phyloP scores from a whole-genome alignment of 2,888 invertebrate genomes.

The Drosophila melanosoma region DNA sequence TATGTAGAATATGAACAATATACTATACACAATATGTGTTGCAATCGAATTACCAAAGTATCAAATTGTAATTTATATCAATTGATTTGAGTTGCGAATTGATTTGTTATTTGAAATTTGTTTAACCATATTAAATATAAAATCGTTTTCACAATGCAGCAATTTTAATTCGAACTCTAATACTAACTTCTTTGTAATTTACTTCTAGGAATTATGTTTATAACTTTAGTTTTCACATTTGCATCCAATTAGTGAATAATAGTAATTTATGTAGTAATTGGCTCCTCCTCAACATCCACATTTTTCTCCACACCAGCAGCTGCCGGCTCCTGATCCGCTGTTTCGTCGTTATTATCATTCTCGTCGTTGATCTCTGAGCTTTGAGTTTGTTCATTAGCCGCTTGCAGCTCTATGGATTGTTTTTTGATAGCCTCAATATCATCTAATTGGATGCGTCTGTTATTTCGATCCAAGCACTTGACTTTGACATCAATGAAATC shows the following conservation, averaged over 20 bases:
- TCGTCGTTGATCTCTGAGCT: conserved; percentile 42
- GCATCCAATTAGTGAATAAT: conserved; percentile 24
- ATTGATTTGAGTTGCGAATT: conserved; percentile 30
- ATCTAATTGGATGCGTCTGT: conserved; percentile 80
- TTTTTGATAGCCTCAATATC: conserved; percentile 70
- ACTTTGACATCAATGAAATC: conserved; percentile 83
- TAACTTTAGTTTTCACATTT: conserved; percentile 40
- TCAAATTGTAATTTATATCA: conserved; percentile 35
- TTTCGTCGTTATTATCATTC: conserved; percentile 35
- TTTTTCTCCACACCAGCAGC: conserved; percentile 23
- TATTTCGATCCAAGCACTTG: conserved; percentile 80
- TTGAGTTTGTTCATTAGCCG: conserved; percentile 22
- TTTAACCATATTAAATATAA: conserved; percentile 65
- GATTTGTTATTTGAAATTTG: conserved; percentile 39
- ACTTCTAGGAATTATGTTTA: conserved; percentile 36
- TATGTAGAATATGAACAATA: conserved; percentile 5
- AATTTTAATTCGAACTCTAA: conserved; percentile 53
- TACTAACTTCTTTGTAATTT: conserved; percentile 59
- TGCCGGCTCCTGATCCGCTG: conserved; percentile 26
- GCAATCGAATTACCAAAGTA: conserved; percentile 23
- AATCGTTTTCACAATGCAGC: conserved; percentile 53
- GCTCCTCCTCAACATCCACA: conserved; percentile 50
- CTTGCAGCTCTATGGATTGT: conserved; percentile 58
- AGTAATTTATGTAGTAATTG: conserved; percentile 25
- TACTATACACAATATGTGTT: conserved; percentile 14